Base-by-base conservation (phyloP, 2,113 vertebrate genomes). In the Mus spicilegus region DNA sequence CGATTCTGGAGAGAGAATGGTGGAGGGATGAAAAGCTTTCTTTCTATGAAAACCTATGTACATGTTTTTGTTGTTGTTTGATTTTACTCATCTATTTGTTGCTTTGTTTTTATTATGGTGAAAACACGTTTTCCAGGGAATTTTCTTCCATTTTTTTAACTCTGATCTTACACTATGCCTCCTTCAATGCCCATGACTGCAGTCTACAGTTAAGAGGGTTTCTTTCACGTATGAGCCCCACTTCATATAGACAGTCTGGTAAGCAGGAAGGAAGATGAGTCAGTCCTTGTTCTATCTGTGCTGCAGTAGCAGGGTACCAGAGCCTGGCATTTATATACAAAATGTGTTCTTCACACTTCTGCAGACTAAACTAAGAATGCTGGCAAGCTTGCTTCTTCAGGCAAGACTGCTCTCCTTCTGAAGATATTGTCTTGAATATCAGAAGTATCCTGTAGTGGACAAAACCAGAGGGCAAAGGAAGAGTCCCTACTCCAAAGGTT, bases 131-230 rank as follows among this genome's bases (percentile, higher is more conserved):
- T 69, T 67, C 28, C 42, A 36, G 56, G 30, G 46, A 51, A 9
- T 81, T 95, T 93, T 95, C 36, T 92, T 94, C 58, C 20, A 65
- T 58, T 82, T n/a, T 20, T 73, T 69, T 0, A 77, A 46, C 36
- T 89, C 78, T 87, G 63, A 88, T 56, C 58, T 93, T 67, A 49
- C 6, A 13, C 56, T 33, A 10, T 65, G 46, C 80, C 76, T 73
- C 30, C 78, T 77, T 86, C 42, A 16, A 24, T 76, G 56, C 39
- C 10, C 17, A 65, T n/a, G 82, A 76, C 69, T 30, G 51, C 58
- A 36, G 33, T 70, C 75, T n/a, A 82, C 54, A 49, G 58, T 22
- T 92, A n/a, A 86, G 36, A 39, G 13, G 39, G 11, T 56, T 89
- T 72, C 33, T 56, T 81, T 69, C 80, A 42, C 26, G 39, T 42